Evolutionary conservation across 2,888 invertebrate species (phyloP).

Genomic region (Calliphora vomitoria): DNA sequence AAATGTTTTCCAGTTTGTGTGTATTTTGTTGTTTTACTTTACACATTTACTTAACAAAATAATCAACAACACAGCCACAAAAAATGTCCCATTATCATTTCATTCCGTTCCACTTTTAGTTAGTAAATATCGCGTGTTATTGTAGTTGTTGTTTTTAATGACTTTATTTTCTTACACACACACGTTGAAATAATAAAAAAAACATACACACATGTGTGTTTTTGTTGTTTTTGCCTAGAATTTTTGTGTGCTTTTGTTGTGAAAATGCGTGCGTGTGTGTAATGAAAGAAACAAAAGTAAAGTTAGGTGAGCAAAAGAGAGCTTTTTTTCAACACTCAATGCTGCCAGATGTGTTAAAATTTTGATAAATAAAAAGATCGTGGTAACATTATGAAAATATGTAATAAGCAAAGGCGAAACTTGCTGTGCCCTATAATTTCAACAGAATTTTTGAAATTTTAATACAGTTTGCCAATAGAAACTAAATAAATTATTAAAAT

Average conservation of each 20-base stretch:
- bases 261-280: not conserved
- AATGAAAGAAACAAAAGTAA: not conserved
- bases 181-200: too few species aligned
- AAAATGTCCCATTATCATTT: slow-evolving; percentile 36
- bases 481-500: too few species aligned
- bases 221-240: not conserved
- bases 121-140: not conserved
- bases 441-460: too few species aligned
- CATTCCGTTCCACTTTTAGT: not conserved
- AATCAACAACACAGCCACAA: not conserved
- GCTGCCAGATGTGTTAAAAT: slow-evolving; percentile 6
- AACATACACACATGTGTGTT: too few species aligned
- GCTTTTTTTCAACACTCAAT: slow-evolving; percentile 9
- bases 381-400: not conserved
- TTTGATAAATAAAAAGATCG: not conserved
- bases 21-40: slow-evolving; percentile 14
- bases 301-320: slow-evolving; percentile 8
- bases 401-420: too few species aligned
- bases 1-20: slow-evolving; percentile 68
- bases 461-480: too few species aligned
- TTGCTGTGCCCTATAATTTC: too few species aligned
- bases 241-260: not conserved
- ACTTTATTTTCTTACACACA: not conserved
- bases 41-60: slow-evolving; percentile 27
- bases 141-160: not conserved